Evolutionary conservation across 92 coral and sea anemone genomes (phyloP).

Genomic region (Porites cylindrica): DNA sequence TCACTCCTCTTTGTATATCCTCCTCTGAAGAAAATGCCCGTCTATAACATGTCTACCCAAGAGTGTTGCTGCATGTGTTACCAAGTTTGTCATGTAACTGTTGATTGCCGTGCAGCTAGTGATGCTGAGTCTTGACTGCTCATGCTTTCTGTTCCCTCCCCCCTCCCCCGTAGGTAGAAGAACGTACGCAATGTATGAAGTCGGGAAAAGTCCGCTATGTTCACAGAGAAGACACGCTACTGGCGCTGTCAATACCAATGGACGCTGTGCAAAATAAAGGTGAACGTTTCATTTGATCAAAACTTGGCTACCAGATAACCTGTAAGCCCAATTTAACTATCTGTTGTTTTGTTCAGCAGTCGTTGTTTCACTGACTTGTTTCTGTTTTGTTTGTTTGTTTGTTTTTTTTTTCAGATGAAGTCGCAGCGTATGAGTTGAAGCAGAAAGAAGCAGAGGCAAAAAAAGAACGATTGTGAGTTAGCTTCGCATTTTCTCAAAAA

Average conservation of each 20-base stretch:
- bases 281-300: not conserved
- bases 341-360: not conserved
- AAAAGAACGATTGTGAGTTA: slow-evolving; percentile 87
- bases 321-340: not conserved
- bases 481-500: no score
- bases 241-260: slow-evolving; percentile 89
- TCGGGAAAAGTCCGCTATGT: slow-evolving; percentile 94
- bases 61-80: not conserved
- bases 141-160: not conserved
- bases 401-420: slow-evolving; percentile 70
- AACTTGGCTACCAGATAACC: not conserved
- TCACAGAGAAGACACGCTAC: slow-evolving; percentile 81
- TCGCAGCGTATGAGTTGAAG: slow-evolving; percentile 82
- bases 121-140: no score
- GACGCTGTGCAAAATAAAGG: slow-evolving; percentile 96
- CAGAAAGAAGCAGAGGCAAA: slow-evolving; percentile 88
- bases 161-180: slow-evolving; percentile 78
- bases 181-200: slow-evolving; percentile 85
- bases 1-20: no score
- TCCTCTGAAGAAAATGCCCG: no score
- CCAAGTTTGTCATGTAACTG: not conserved
- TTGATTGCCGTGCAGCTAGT: not conserved
- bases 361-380: not conserved
- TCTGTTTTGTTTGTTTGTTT: not conserved
- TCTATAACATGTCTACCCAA: not conserved